Conservation (phyloP, 2,888 invertebrate genomes). For the Rhorus exstirpatorius region DNA sequence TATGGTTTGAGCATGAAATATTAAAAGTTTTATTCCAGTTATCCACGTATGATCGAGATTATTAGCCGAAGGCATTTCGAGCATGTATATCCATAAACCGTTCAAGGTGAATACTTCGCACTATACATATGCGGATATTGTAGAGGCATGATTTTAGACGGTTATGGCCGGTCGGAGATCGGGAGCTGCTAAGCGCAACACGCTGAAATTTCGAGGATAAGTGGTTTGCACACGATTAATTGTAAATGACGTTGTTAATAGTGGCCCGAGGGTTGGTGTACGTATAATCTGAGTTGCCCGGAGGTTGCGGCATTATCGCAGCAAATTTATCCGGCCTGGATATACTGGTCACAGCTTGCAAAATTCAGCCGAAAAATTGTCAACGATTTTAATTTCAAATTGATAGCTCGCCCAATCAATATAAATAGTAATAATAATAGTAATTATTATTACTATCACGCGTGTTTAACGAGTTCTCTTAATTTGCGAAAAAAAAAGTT, state of each 20-base stretch:
- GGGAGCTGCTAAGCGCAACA: constrained; percentile 77
- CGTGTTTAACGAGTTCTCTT: too few species aligned
- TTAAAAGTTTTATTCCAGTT: constrained; percentile 9
- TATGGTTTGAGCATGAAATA: neutral
- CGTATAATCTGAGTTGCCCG: constrained; percentile 71
- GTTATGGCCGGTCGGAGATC: constrained; percentile 60
- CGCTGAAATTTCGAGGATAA: constrained; percentile 73
- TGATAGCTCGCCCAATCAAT: neutral
- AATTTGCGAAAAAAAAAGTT: too few species aligned
- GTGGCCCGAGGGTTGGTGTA: constrained; percentile 75
- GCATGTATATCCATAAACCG: neutral
- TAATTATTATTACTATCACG: too few species aligned
- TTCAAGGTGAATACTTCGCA: constrained; percentile 33
- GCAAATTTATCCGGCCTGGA: neutral
- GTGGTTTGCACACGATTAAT: constrained; percentile 71
- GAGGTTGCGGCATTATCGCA: constrained; percentile 64
- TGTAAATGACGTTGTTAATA: constrained; percentile 74
- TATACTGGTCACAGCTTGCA: neutral
- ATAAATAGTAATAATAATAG: neutral
- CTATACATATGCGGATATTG: constrained; percentile 18
- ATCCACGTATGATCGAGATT: neutral
- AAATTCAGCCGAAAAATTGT: neutral
- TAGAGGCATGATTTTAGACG: constrained; percentile 45
- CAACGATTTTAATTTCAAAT: neutral
- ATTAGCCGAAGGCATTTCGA: constrained; percentile 23